Conservation (phyloP, 2,113 vertebrate genomes). For the Brachyhypopomus gauderio region DNA sequence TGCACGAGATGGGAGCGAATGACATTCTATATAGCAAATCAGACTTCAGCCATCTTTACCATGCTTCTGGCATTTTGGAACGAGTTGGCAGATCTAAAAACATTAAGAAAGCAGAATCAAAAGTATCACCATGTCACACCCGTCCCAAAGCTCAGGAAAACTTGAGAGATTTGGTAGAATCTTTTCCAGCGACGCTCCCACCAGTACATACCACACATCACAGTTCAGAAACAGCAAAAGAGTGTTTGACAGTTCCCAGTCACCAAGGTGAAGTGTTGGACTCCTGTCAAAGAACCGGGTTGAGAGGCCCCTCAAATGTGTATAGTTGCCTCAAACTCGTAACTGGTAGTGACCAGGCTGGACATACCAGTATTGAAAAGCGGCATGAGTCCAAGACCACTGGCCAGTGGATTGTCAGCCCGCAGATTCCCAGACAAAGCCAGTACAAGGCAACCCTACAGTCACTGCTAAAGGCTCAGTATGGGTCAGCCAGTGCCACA, state of each 20-base stretch:
- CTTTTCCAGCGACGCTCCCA: conserved; percentile 14
- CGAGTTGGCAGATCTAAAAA: conserved; percentile 20
- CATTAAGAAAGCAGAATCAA: conserved; percentile 21
- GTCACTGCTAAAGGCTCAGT: conserved; percentile 58
- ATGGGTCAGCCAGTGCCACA: conserved; percentile 60
- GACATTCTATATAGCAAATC: conserved; percentile 64
- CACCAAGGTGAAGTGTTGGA: background rate
- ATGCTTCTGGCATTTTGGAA: conserved; percentile 50
- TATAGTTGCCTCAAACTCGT: conserved; percentile 9
- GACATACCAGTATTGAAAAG: conserved; percentile 33
- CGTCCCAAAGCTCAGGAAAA: background rate
- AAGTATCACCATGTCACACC: background rate
- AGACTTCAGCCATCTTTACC: conserved; percentile 66
- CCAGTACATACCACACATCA: background rate
- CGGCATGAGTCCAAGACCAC: conserved; percentile 68
- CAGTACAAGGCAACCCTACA: conserved; percentile 53
- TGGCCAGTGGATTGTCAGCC: conserved; percentile 66
- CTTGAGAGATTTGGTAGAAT: conserved; percentile 20
- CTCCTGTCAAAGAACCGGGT: background rate
- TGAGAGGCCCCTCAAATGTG: background rate
- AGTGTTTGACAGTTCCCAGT: background rate
- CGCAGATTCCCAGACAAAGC: conserved; percentile 47
- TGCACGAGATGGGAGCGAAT: conserved; percentile 64
- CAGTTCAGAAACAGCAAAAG: background rate
- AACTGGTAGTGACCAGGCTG: conserved; percentile 20